Evolutionary conservation across 2,113 vertebrate species (phyloP).

Genomic region (Diglossa brunneiventris): DNA sequence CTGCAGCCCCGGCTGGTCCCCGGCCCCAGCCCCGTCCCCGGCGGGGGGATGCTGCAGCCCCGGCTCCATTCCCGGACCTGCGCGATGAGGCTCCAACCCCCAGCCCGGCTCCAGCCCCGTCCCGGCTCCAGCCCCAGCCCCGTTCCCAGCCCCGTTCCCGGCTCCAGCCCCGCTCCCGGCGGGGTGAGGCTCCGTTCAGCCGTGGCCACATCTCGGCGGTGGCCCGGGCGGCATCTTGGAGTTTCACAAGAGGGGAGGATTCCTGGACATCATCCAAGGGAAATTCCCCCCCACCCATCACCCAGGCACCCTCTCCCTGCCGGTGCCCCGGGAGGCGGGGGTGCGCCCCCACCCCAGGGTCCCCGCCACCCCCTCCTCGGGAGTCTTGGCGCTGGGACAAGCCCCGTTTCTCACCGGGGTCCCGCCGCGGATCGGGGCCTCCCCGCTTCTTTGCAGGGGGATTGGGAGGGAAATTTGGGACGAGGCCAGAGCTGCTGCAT

Average conservation of each 20-base stretch:
- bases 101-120: too few species aligned
- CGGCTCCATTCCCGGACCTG: not conserved
- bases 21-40: not conserved
- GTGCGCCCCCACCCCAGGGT: not conserved
- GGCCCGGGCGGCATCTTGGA: constrained; percentile 31
- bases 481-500: not conserved
- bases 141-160: not conserved
- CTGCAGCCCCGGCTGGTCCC: not conserved
- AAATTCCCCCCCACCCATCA: constrained; percentile 13
- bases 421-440: not conserved
- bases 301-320: not conserved
- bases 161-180: not conserved
- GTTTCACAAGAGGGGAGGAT: constrained; percentile 52
- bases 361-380: not conserved
- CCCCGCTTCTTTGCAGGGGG: not conserved
- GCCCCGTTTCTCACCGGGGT: not conserved
- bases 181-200: constrained; percentile 41
- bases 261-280: constrained; percentile 28
- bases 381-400: not conserved
- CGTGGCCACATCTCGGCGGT: constrained; percentile 2
- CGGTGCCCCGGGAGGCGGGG: not conserved
- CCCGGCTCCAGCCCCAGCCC: not conserved
- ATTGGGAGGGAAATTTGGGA: constrained; percentile 27
- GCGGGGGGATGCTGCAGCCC: not conserved
- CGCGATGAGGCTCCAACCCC: not conserved